Conservation (phyloP, 1,140 invertebrate genomes). For the Drosophila elegans region DNA sequence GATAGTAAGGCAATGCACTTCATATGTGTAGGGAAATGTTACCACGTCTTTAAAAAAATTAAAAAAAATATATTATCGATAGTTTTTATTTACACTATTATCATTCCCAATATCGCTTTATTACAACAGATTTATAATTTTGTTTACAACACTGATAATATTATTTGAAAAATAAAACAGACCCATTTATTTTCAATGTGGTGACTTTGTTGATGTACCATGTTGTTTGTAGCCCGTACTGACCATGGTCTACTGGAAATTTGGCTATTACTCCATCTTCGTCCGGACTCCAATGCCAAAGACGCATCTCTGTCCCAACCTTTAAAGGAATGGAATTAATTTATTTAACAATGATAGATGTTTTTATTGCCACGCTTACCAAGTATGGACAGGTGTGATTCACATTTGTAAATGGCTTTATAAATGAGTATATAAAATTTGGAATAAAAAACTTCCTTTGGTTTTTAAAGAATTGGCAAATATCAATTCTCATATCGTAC, state of each 20-base stretch:
- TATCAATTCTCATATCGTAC: conserved; percentile 21
- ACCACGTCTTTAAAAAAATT: no score
- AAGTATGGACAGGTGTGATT: conserved; percentile 40
- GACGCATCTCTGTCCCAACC: conserved; percentile 1
- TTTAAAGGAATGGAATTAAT: neutral
- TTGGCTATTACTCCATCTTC: conserved; percentile 17
- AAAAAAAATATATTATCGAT: no score
- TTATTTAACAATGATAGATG: no score
- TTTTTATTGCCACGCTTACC: neutral
- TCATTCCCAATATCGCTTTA: no score
- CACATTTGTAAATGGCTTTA: conserved; percentile 20
- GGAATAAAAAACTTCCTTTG: conserved; percentile 22
- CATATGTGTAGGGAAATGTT: no score
- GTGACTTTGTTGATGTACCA: conserved; percentile 10
- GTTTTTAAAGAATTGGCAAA: conserved; percentile 36
- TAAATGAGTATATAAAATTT: conserved; percentile 18
- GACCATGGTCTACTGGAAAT: conserved; percentile 37
- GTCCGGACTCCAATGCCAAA: conserved; percentile 6
- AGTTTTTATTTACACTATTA: no score
- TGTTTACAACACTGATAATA: neutral
- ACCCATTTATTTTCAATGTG: conserved; percentile 14
- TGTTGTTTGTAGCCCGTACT: conserved; percentile 28
- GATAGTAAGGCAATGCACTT: no score
- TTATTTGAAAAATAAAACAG: conserved; percentile 18
- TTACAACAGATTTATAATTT: no score